A percentile compares a stretch with the other conserved stretches of the same genome.
Conservation (phyloP, 1,140 invertebrate species). For the Zaprionus nigranus region DNA sequence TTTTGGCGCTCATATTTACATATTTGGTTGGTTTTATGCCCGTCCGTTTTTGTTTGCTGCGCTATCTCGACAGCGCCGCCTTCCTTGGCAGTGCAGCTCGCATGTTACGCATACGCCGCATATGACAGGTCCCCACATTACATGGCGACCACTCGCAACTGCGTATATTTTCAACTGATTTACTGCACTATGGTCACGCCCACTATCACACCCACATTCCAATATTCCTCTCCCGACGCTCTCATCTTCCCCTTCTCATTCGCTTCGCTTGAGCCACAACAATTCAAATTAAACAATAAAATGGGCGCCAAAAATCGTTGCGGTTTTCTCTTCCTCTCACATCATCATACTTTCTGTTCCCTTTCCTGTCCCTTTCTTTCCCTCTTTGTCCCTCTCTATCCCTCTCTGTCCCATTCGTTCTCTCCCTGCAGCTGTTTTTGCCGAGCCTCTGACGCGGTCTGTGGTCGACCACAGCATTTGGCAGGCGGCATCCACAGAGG, state of each 20-base stretch:
- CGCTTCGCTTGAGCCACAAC: slow-evolving; percentile 9
- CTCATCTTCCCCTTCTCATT: neutral
- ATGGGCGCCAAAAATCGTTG: slow-evolving; percentile 55
- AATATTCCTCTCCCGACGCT: too few relatives aligned
- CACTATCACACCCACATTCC: neutral
- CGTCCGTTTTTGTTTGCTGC: slow-evolving; percentile 3
- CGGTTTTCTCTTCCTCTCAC: slow-evolving; percentile 26
- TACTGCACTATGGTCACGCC: slow-evolving; percentile 46
- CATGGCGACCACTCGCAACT: slow-evolving; percentile 18
- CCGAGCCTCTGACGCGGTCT: slow-evolving; percentile 2
- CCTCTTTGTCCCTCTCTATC: neutral
- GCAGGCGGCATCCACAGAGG: neutral
- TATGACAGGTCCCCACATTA: slow-evolving; percentile 29
- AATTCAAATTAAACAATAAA: slow-evolving; percentile 76
- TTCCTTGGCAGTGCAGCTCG: neutral
- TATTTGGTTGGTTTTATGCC: slow-evolving; percentile 50
- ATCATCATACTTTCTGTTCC: neutral
- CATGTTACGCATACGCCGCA: slow-evolving; percentile 60
- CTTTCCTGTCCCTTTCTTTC: neutral
- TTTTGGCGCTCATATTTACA: slow-evolving; percentile 41
- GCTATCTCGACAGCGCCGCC: neutral
- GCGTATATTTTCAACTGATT: slow-evolving; percentile 44
- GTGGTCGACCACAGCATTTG: slow-evolving; percentile 15
- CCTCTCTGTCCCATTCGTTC: neutral
- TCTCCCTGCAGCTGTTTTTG: neutral